A percentile compares a stretch with the other conserved stretches of the same genome.
phyloP scores from a whole-genome alignment of 2,113 vertebrate genomes.

The Rhombomys opimus region DNA sequence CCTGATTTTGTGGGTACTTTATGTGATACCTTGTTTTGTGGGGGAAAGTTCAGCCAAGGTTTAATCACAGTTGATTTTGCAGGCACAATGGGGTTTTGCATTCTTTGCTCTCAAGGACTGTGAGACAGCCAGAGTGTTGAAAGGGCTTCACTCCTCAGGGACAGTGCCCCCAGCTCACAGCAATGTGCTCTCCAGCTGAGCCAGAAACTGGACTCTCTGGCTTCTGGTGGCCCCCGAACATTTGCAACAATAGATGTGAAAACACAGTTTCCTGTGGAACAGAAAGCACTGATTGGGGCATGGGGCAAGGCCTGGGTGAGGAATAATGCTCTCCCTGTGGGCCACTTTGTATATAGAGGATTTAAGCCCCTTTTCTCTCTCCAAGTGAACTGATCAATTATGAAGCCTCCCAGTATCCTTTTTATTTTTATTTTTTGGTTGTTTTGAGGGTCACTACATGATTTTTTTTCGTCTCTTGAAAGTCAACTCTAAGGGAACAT shows the following conservation, averaged over 20 bases:
- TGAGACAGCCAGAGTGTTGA: not conserved
- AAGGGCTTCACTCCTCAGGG: constrained; percentile 39
- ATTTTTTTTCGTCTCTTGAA: not conserved
- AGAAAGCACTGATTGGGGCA: not conserved
- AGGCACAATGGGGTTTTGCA: not conserved
- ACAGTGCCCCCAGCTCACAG: not conserved
- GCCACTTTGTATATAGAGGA: not conserved
- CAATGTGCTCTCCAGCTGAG: not conserved
- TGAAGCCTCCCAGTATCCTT: not conserved
- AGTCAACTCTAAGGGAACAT: constrained; percentile 13
- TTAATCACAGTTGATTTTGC: constrained; percentile 44
- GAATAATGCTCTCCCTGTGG: constrained; percentile 17
- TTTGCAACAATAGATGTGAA: constrained; percentile 58
- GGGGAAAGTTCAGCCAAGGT: constrained; percentile 75
- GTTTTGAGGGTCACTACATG: constrained; percentile 65
- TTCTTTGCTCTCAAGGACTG: constrained; percentile 30
- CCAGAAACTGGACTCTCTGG: constrained; percentile 45
- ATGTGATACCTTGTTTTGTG: constrained; percentile 65
- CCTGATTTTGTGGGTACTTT: constrained; percentile 60
- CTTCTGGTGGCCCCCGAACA: constrained; percentile 23
- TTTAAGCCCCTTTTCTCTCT: constrained; percentile 34
- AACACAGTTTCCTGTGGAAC: constrained; percentile 33
- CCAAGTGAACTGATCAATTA: constrained; percentile 43
- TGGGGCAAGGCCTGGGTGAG: not conserved
- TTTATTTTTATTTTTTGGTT: not conserved